Conservation (phyloP, 2,888 invertebrate genomes). For the Zaprionus lineosus region DNA sequence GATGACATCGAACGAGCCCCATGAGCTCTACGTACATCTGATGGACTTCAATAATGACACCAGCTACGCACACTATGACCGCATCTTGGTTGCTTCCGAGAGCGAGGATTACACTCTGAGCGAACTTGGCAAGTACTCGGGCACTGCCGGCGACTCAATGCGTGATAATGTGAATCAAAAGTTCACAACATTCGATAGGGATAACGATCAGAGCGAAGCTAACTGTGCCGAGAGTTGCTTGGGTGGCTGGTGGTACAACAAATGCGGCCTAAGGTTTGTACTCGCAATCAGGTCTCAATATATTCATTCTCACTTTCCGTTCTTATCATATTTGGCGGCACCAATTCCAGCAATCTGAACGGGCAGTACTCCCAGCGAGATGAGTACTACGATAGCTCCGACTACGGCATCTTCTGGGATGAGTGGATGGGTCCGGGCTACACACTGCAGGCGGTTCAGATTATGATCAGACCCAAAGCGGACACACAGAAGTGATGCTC, state of each 20-base stretch:
- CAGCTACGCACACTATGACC: slow-evolving; percentile 85
- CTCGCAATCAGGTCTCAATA: neutral
- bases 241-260: slow-evolving; percentile 90
- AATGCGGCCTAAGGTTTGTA: slow-evolving; percentile 86
- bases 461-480: slow-evolving; percentile 38
- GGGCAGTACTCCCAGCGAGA: slow-evolving; percentile 35
- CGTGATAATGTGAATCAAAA: slow-evolving; percentile 87
- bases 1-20: slow-evolving; percentile 70
- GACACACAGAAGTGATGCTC: slow-evolving; percentile 18
- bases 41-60: slow-evolving; percentile 85
- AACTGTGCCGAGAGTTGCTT: slow-evolving; percentile 87
- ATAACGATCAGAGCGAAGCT: slow-evolving; percentile 87
- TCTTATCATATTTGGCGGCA: slow-evolving; percentile 5
- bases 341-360: slow-evolving; percentile 36
- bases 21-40: slow-evolving; percentile 86
- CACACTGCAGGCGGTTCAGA: slow-evolving; percentile 40
- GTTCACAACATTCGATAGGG: slow-evolving; percentile 87
- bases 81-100: slow-evolving; percentile 87
- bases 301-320: neutral
- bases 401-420: slow-evolving; percentile 48
- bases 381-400: slow-evolving; percentile 43
- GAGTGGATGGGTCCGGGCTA: slow-evolving; percentile 49
- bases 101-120: slow-evolving; percentile 86
- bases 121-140: slow-evolving; percentile 86
- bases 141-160: slow-evolving; percentile 87